Base-by-base conservation (phyloP, 2,113 vertebrate genomes). In the Gopherus flavomarginatus region DNA sequence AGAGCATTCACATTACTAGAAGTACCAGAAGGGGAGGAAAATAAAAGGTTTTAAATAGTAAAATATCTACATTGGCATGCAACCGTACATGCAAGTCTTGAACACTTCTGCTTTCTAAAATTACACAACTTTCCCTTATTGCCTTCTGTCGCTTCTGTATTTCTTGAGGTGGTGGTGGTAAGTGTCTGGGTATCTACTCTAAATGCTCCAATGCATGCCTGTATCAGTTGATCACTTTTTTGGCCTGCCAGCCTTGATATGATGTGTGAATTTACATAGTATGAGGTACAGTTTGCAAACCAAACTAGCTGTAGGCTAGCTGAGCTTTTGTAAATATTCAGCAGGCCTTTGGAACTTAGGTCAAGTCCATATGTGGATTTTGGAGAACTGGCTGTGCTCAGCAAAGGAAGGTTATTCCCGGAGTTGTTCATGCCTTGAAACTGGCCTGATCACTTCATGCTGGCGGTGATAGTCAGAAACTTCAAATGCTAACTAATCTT, bases 321-420 rank as follows among this genome's bases (percentile, higher is more conserved):
- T 27, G 44, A 88, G 24, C 10, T 4, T 3, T 0, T 0, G 5
- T 31, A 2, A 0, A 54, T 29, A 12, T 31, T 81, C 4, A 11
- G 7, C 10, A 35, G 42, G 29, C 50, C 59, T 62, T 87, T 27
- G 38, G 35, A 83, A 75, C 89, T 88, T 6, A 4, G 19, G 29
- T 26, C 57, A 54, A 59, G 0, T 27, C 12, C 4, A 21, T 38
- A 19, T 72, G 14, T 27, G 75, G 38, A 0, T 10, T 19, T 85
- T 82, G 6, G 1, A 91, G 83, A 44, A 17, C 50, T 52, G 53
- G 88, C 59, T 50, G 27, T 52, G n/a, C 72, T 11, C 6, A 17
- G 2, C 13, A 31, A 56, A 17, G 27, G n/a, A 57, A 27, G 38
- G 3, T 6, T 29, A 1, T 54, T 35, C 5, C 88, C 1, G 0